Conservation (phyloP, 1,140 invertebrate genomes). For the Leptestheria dahalacensis region DNA sequence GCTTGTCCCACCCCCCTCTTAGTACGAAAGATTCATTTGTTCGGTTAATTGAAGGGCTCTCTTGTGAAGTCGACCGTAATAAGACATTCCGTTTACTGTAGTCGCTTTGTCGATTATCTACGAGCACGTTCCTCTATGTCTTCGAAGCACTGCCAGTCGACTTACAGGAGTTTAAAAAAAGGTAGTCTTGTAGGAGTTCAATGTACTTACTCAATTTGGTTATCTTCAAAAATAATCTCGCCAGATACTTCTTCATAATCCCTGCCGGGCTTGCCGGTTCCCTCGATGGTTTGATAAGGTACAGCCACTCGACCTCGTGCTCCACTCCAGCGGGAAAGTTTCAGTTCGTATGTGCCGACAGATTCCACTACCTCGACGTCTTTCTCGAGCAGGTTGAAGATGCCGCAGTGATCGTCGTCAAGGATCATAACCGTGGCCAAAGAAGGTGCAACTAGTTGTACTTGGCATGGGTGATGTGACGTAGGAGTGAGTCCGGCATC, state of each 20-base stretch:
- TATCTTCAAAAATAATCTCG: slow-evolving; percentile 86
- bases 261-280: slow-evolving; percentile 72
- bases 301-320: slow-evolving; percentile 79
- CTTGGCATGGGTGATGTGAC: slow-evolving; percentile 20
- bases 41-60: no score
- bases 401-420: slow-evolving; percentile 95
- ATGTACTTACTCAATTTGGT: slow-evolving; percentile 87
- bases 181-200: no score
- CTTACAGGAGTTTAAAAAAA: no score
- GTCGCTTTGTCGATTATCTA: no score
- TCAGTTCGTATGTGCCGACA: slow-evolving; percentile 67
- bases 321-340: slow-evolving; percentile 70
- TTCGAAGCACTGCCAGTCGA: no score
- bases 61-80: no score
- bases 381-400: slow-evolving; percentile 78
- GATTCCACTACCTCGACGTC: slow-evolving; percentile 80
- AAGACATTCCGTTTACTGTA: no score
- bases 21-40: no score
- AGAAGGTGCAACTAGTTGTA: slow-evolving; percentile 59
- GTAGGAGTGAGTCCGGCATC: neutral
- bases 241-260: slow-evolving; percentile 73
- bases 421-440: slow-evolving; percentile 93
- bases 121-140: no score
- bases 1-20: no score
- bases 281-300: slow-evolving; percentile 82